phyloP scores from a whole-genome alignment of 2,888 invertebrate genomes.

The Apantesis nais region DNA sequence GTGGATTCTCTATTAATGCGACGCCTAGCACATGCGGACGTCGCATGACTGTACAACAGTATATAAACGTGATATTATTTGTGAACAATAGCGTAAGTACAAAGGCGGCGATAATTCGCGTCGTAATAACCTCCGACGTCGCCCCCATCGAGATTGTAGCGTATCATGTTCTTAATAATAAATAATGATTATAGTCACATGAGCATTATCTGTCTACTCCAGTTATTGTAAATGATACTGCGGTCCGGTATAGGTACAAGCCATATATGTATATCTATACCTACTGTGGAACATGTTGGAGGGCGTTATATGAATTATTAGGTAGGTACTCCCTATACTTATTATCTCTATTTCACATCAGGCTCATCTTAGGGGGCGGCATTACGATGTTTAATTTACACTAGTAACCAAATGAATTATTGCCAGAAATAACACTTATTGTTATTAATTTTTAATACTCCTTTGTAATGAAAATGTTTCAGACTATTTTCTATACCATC shows the following conservation, averaged over 20 bases:
- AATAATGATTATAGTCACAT: slow-evolving; percentile 20
- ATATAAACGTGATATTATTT: no score
- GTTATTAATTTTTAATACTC: not conserved
- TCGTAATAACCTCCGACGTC: slow-evolving; percentile 6
- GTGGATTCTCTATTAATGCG: no score
- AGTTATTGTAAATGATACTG: not conserved
- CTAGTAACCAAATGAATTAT: not conserved
- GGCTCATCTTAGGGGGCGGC: no score
- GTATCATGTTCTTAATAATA: slow-evolving; percentile 1
- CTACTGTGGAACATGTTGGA: not conserved
- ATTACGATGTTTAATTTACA: no score
- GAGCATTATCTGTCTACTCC: slow-evolving; percentile 28
- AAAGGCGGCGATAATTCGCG: not conserved
- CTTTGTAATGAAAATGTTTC: no score
- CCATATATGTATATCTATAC: no score
- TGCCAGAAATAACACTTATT: not conserved
- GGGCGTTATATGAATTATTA: not conserved
- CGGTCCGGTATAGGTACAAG: not conserved
- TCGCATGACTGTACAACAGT: no score
- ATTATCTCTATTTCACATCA: not conserved
- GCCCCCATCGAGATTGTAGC: not conserved
- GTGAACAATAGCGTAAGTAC: not conserved
- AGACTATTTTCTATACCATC: no score
- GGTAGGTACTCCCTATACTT: not conserved
- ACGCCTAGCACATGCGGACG: no score